Base-by-base conservation (phyloP, 2,797 vertebrate genomes). In the Cottoperca gobio region DNA sequence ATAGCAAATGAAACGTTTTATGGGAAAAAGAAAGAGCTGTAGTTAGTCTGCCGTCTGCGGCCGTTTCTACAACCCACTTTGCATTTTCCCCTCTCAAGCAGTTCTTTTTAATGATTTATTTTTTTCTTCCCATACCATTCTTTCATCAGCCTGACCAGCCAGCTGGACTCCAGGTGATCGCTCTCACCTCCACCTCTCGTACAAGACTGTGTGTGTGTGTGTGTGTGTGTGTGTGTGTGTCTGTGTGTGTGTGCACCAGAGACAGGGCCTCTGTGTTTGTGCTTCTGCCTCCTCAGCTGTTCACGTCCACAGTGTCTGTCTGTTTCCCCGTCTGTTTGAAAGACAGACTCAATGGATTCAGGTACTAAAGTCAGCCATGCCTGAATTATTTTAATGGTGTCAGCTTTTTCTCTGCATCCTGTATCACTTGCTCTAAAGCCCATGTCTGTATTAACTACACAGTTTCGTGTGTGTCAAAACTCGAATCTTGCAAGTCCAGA, bases 351-450 rank as follows among this genome's bases (percentile, higher is more conserved):
- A 21, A 21, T 64, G 28, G 40, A 62, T 79, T 82, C 80, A 79
- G 76, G 43, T 66, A 7, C 50, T 76, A 37, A 64, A 81, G 28
- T 60, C 26, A 63, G 83, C 82, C 78, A 67, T 40, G 68, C 73
- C 45, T 68, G 70, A 73, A 54, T 76, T 76, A 69, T 84, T 83
- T 83, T 67, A 80, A 72, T 68, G 73, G 62, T 71, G 70, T 83
- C 76, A 72, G 82, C 79, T 26, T 77, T 63, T 67, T 63, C 55
- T 46, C 40, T 54, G 46, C 59, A 28, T 58, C 39, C 4, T 40
- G 70, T 68, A 42, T 70, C 68, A 75, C 53, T 60, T 33, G 70
- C 71, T 78, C 57, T 57, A n/a, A 67, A 80, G 82, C 77, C 73
- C 81, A 79, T 84, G 73, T 37, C 59, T 52, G 8, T 60, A 19